Evolutionary conservation across 2,113 vertebrate species (phyloP).

Genomic region (Bothrops jararaca): DNA sequence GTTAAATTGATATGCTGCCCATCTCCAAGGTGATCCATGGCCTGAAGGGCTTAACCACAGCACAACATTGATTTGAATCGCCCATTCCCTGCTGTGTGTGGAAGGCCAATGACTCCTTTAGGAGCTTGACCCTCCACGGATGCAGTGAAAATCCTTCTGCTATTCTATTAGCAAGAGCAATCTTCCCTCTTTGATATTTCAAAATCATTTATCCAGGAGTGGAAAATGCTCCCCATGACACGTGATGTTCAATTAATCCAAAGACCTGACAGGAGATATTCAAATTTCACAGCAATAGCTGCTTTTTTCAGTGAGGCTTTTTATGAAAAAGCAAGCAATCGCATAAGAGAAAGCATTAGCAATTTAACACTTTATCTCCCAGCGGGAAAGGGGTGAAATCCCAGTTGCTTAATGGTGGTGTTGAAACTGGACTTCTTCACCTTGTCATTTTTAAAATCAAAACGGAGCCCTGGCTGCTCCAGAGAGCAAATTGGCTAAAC

Average conservation of each 20-base stretch:
- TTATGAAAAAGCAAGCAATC: slow-evolving; percentile 22
- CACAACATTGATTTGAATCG: not conserved
- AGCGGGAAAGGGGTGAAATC: slow-evolving; percentile 11
- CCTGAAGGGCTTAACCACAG: not conserved
- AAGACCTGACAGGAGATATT: slow-evolving; percentile 34
- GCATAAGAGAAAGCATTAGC: not conserved
- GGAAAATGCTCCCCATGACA: slow-evolving; percentile 13
- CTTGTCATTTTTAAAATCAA: not conserved
- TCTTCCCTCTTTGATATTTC: slow-evolving; percentile 7
- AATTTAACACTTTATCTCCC: not conserved
- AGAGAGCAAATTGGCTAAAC: not conserved
- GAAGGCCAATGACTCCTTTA: not conserved
- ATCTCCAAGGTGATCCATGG: not conserved
- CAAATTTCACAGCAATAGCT: slow-evolving; percentile 32
- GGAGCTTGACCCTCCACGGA: not conserved
- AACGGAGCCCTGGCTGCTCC: not conserved
- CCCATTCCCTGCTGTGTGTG: not conserved
- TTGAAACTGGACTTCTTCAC: not conserved
- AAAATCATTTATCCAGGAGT: not conserved
- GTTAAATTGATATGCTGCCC: too few relatives aligned
- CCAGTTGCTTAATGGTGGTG: not conserved
- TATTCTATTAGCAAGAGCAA: not conserved
- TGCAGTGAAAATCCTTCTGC: not conserved
- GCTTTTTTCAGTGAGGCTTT: slow-evolving; percentile 24
- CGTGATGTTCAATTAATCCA: slow-evolving; percentile 20